Percentiles rank a stretch among this genome's conserved stretches.
Evolutionary conservation across 2,888 invertebrate genomes (phyloP).

Genomic region (Heliconius hortense): DNA sequence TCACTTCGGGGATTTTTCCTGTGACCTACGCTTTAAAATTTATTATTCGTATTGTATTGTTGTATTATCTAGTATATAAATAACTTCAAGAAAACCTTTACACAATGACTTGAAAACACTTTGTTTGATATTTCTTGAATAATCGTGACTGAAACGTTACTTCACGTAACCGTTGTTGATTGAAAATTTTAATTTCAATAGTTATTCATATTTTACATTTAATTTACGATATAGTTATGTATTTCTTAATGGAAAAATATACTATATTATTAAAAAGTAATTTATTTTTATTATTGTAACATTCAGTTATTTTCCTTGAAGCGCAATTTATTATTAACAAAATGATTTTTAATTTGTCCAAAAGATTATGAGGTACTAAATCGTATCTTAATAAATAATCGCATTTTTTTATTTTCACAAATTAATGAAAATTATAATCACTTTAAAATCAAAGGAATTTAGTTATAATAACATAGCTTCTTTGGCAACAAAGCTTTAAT

Average conservation of each 20-base stretch:
- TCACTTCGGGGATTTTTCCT: neutral
- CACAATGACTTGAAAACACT: neutral
- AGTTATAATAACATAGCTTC: neutral
- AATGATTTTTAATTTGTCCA: too few relatives aligned
- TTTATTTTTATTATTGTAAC: neutral
- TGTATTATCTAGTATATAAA: neutral
- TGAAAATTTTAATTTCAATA: neutral
- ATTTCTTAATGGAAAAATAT: neutral
- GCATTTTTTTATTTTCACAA: too few relatives aligned
- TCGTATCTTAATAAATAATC: too few relatives aligned
- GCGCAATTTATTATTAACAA: neutral
- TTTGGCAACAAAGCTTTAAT: slow-evolving; percentile 36
- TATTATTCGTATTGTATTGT: neutral
- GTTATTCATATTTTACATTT: neutral
- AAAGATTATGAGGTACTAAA: too few relatives aligned
- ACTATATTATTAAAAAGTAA: neutral
- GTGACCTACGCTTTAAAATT: neutral
- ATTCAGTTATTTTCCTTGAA: neutral
- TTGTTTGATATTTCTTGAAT: neutral
- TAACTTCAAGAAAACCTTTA: neutral
- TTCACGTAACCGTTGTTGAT: neutral
- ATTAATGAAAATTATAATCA: too few relatives aligned
- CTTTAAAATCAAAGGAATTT: neutral
- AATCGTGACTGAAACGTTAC: slow-evolving; percentile 4
- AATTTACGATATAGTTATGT: neutral